phyloP scores from a whole-genome alignment of 2,113 vertebrate species.

The Xyrauchen texanus region DNA sequence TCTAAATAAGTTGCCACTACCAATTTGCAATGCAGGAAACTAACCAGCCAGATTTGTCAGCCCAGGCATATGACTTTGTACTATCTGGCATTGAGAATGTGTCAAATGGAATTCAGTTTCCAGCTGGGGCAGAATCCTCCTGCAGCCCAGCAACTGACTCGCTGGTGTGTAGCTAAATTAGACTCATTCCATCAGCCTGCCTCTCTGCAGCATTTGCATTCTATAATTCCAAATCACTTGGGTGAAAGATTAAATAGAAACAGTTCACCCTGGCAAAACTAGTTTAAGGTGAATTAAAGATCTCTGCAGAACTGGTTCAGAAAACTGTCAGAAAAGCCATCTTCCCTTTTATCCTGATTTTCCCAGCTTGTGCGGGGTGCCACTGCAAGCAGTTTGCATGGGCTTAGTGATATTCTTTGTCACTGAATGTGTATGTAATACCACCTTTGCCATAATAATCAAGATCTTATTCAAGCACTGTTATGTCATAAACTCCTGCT shows the following conservation, averaged over 20 bases:
- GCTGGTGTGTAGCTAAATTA: slow-evolving; percentile 30
- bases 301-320: slow-evolving; percentile 44
- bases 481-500: slow-evolving; percentile 23
- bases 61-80: slow-evolving; percentile 18
- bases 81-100: slow-evolving; percentile 18
- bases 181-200: slow-evolving; percentile 25
- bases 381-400: slow-evolving; percentile 1
- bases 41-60: background rate
- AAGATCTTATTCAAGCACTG: slow-evolving; percentile 9
- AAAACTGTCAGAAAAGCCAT: slow-evolving; percentile 50
- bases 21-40: background rate
- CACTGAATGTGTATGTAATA: background rate
- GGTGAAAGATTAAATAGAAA: slow-evolving; percentile 47
- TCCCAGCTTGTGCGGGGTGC: slow-evolving; percentile 2
- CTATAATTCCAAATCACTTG: slow-evolving; percentile 38
- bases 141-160: slow-evolving; percentile 31
- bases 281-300: slow-evolving; percentile 50
- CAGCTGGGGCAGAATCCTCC: slow-evolving; percentile 38
- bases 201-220: slow-evolving; percentile 34
- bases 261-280: slow-evolving; percentile 39
- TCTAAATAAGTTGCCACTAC: too few relatives aligned
- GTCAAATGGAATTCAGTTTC: slow-evolving; percentile 32
- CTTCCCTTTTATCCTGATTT: slow-evolving; percentile 6
- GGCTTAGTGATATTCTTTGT: background rate
- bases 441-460: slow-evolving; percentile 17